These are phyloP conservation scores for Poeciliopsis turneri DNA, from an alignment of 2,797 vertebrate species.

Conservation along the genomic window DNA sequence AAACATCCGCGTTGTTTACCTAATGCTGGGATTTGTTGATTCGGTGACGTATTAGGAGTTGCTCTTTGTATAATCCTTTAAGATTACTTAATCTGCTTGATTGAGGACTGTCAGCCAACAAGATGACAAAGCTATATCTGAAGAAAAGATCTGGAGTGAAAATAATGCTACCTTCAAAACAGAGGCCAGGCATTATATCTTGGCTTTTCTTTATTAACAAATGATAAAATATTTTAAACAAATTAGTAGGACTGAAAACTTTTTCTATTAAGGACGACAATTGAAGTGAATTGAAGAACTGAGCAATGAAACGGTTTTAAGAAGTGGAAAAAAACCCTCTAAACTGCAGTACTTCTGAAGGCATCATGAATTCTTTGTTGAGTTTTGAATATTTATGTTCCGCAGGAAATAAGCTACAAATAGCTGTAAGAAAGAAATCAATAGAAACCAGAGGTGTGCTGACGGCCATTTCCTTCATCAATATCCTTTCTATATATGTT, in stretches of 20 bases:
- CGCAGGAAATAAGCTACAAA: background rate
- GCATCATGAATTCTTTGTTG: background rate
- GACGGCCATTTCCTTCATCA: background rate
- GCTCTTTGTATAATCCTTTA: conserved; percentile 36
- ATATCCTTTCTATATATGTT: background rate
- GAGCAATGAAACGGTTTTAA: background rate
- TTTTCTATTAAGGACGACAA: background rate
- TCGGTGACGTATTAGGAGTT: conserved; percentile 34
- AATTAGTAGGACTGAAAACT: background rate
- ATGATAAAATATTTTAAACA: background rate
- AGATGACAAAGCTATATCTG: background rate
- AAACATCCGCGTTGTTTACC: conserved; percentile 14
- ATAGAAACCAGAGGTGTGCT: background rate
- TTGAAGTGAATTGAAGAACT: background rate
- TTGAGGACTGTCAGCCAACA: background rate
- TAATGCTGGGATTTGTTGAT: conserved; percentile 38
- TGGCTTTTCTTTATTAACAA: background rate
- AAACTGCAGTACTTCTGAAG: background rate
- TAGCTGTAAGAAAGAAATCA: background rate
- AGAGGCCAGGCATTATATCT: background rate
- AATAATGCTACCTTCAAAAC: background rate
- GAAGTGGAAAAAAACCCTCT: background rate
- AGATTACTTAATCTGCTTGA: conserved; percentile 23
- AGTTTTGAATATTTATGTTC: background rate
- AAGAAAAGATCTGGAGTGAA: background rate